phyloP scores from a whole-genome alignment of 2,113 vertebrate species.

The Blennius ocellaris region DNA sequence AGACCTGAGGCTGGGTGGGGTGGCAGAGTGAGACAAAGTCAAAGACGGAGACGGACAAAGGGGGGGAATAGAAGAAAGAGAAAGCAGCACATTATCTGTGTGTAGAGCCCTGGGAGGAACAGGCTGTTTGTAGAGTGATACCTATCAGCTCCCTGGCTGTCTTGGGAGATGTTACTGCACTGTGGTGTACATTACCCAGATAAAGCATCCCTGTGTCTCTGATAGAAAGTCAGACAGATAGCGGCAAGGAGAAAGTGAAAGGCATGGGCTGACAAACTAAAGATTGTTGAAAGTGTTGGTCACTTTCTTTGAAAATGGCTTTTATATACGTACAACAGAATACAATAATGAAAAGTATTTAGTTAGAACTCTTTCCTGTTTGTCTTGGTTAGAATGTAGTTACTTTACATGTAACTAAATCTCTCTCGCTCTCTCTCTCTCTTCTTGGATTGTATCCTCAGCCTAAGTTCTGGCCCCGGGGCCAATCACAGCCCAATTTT shows the following conservation, averaged over 20 bases:
- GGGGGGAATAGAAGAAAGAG: slow-evolving; percentile 45
- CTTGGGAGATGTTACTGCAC: slow-evolving; percentile 76
- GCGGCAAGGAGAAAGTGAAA: slow-evolving; percentile 73
- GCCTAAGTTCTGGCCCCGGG: no score
- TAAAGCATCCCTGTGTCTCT: slow-evolving; percentile 68
- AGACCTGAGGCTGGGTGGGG: not conserved
- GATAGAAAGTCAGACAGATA: slow-evolving; percentile 71
- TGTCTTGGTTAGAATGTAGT: no score
- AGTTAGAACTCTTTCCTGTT: no score
- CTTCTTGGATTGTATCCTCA: no score
- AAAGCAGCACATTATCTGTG: slow-evolving; percentile 66
- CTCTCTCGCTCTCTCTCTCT: no score
- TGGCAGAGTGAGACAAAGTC: slow-evolving; percentile 36
- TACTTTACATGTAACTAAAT: no score
- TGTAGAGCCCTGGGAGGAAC: slow-evolving; percentile 71
- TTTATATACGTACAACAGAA: slow-evolving; percentile 8
- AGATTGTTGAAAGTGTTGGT: slow-evolving; percentile 43
- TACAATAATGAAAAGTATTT: slow-evolving; percentile 5
- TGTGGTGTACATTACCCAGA: slow-evolving; percentile 76
- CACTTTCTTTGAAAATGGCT: slow-evolving; percentile 35
- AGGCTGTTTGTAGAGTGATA: slow-evolving; percentile 81
- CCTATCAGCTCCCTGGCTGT: slow-evolving; percentile 76
- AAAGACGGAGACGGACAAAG: slow-evolving; percentile 53
- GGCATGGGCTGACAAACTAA: slow-evolving; percentile 61
- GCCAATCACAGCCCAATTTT: no score